Conservation (phyloP, 2,113 vertebrate genomes). For the Lagopus leucura region DNA sequence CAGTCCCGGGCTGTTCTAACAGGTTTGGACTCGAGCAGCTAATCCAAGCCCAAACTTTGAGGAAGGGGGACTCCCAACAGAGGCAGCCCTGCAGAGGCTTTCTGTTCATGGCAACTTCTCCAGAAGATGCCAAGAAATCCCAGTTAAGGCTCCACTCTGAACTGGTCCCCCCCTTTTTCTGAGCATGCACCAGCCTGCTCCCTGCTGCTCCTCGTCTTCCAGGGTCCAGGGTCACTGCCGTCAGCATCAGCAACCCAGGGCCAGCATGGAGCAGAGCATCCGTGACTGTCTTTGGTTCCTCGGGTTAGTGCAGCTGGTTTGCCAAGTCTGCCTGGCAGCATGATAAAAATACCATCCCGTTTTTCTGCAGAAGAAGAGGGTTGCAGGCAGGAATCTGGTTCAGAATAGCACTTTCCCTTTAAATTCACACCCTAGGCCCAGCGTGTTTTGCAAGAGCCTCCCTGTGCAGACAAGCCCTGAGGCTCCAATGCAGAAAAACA, state of each 20-base stretch:
- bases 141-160: not conserved
- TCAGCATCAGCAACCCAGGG: not conserved
- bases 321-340: not conserved
- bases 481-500: slow-evolving; percentile 22
- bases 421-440: slow-evolving; percentile 59
- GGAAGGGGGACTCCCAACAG: not conserved
- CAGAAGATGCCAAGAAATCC: not conserved
- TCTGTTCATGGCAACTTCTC: not conserved
- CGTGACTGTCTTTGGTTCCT: not conserved
- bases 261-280: not conserved
- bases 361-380: not conserved
- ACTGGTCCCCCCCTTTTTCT: not conserved
- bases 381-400: not conserved
- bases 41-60: not conserved
- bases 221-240: not conserved
- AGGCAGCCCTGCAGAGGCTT: not conserved
- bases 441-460: slow-evolving; percentile 66
- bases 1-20: not conserved
- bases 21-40: not conserved
- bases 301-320: not conserved
- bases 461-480: slow-evolving; percentile 60
- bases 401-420: slow-evolving; percentile 42
- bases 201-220: accelerated
- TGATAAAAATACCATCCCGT: accelerated
- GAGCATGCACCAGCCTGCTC: not conserved